A percentile compares a stretch with the other conserved stretches of the same genome.
Conservation (phyloP, 2,888 invertebrate genomes). For the Melieria crassipennis region DNA sequence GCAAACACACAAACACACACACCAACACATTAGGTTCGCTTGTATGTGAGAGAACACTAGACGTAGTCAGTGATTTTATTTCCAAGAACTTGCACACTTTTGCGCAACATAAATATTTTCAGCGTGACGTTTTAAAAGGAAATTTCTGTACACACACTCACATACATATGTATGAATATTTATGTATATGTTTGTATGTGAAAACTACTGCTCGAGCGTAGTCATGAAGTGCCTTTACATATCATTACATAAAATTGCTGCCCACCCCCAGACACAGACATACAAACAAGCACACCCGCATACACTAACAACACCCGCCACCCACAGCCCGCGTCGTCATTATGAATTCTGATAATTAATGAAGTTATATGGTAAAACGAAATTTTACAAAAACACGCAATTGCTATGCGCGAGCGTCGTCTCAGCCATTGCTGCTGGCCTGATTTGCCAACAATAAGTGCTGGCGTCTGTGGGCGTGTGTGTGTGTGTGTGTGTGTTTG, state of each 20-base stretch:
- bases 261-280: not conserved
- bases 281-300: not conserved
- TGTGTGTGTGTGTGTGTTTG: too few relatives aligned
- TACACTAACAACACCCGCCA: not conserved
- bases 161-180: too few relatives aligned
- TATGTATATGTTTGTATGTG: too few relatives aligned
- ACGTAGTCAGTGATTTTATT: slow-evolving; percentile 1
- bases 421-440: too few relatives aligned
- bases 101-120: too few relatives aligned
- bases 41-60: not conserved
- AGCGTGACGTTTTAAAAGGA: too few relatives aligned
- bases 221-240: too few relatives aligned
- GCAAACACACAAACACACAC: not conserved
- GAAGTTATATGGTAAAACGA: slow-evolving; percentile 51
- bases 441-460: too few relatives aligned
- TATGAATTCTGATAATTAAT: slow-evolving; percentile 54
- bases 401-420: slow-evolving; percentile 27
- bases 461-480: too few relatives aligned
- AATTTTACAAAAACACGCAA: slow-evolving; percentile 56
- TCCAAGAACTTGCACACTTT: too few relatives aligned
- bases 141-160: too few relatives aligned
- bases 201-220: too few relatives aligned
- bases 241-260: not conserved
- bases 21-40: not conserved
- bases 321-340: not conserved